These are phyloP conservation scores for Melanotaenia trifasciata DNA, from an alignment of 2,797 vertebrate genomes.

Conservation along the genomic window DNA sequence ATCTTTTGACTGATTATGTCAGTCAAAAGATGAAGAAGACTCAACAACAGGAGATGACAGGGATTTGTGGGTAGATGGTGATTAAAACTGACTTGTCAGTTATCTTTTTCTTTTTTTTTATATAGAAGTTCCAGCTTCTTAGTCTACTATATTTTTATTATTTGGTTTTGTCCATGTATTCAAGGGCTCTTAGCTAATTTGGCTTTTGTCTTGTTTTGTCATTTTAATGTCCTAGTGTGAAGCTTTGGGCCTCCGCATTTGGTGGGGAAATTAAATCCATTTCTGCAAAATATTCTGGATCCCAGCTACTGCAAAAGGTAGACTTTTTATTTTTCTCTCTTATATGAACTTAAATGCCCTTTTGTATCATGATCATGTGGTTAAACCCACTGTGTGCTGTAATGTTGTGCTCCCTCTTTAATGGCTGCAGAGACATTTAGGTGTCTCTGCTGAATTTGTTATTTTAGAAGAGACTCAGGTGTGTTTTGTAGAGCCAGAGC, in stretches of 20 bases:
- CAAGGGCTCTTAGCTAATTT: background rate
- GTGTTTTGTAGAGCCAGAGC: constrained; percentile 59
- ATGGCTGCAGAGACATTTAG: constrained; percentile 64
- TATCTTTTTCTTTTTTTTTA: background rate
- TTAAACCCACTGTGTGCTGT: constrained; percentile 41
- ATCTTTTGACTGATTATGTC: background rate
- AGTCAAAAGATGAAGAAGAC: background rate
- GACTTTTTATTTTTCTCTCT: constrained; percentile 2
- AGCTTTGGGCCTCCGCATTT: constrained; percentile 98
- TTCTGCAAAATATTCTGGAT: constrained; percentile 96
- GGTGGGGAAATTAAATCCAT: constrained; percentile 99
- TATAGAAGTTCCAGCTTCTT: background rate
- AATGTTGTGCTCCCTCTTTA: constrained; percentile 47
- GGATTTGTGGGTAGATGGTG: background rate
- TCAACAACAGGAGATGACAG: background rate
- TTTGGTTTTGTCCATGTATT: background rate
- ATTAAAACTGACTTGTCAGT: background rate
- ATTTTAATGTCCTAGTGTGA: constrained; percentile 84
- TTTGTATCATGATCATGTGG: constrained; percentile 50
- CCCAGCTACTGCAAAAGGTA: constrained; percentile 98
- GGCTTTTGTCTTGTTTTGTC: constrained; percentile 2
- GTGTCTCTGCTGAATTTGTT: constrained; percentile 71
- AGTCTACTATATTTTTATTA: background rate
- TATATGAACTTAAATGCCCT: constrained; percentile 13
- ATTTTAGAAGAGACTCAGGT: constrained; percentile 78